Percentiles rank a stretch among this genome's conserved stretches.
Evolutionary conservation across 2,888 invertebrate species (phyloP).

Genomic region (Meandrusa payeni): DNA sequence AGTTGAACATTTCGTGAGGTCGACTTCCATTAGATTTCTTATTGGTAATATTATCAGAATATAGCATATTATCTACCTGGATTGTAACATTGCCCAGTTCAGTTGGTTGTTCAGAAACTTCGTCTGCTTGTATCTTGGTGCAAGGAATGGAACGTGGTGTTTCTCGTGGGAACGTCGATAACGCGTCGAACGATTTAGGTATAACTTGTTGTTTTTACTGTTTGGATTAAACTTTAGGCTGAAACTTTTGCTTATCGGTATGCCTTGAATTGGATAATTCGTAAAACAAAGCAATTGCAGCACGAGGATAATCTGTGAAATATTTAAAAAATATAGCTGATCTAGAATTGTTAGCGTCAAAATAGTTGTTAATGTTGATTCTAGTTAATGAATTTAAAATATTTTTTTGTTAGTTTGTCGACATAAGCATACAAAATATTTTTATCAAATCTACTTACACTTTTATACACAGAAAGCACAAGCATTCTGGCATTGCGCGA

Average conservation of each 20-base stretch:
- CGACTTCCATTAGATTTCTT: slow-evolving; percentile 24
- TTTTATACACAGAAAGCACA: slow-evolving; percentile 14
- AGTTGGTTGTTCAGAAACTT: slow-evolving; percentile 33
- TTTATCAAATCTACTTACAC: slow-evolving; percentile 21
- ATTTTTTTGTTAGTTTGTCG: too few species aligned
- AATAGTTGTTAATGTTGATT: too few species aligned
- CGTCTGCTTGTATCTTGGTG: slow-evolving; percentile 35
- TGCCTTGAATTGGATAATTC: slow-evolving; percentile 33
- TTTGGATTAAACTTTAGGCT: slow-evolving; percentile 48
- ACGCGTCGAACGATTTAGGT: slow-evolving; percentile 37
- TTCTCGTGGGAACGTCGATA: slow-evolving; percentile 51
- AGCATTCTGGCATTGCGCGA: slow-evolving; percentile 26
- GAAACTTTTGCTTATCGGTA: slow-evolving; percentile 53
- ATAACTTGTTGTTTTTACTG: slow-evolving; percentile 40
- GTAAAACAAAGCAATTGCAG: slow-evolving; percentile 34
- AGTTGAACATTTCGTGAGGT: slow-evolving; percentile 28
- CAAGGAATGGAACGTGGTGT: slow-evolving; percentile 25
- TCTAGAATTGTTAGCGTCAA: too few species aligned
- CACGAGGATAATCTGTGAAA: slow-evolving; percentile 37
- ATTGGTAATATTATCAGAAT: slow-evolving; percentile 30
- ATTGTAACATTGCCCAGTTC: slow-evolving; percentile 42
- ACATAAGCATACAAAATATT: too few species aligned
- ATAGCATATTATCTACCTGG: slow-evolving; percentile 48
- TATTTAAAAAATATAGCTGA: too few species aligned
- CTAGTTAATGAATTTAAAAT: too few species aligned